Evolutionary conservation across 35 echinoderm and acorn worm species (phyloP), one percentile per base, ranked within the genome.

Genomic region (Patiria miniata): DNA sequence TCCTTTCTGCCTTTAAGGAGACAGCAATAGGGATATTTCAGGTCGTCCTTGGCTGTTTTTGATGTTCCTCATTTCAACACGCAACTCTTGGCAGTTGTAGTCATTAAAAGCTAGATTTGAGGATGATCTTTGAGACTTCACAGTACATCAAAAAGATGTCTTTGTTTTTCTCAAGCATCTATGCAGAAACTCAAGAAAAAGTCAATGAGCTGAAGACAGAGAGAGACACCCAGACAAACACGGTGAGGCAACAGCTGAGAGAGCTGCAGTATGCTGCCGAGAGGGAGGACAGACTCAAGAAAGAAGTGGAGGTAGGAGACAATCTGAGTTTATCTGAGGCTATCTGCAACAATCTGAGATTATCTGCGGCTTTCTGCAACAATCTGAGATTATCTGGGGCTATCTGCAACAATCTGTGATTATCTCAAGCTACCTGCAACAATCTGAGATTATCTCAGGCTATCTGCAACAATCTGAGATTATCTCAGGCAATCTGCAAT

Each of bases 191-290:
- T 39, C 89, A 94, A 68, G 96, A 99, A 38, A 99, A 95, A 68
- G 78, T 99, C 5, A 77, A 78, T 42, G 87, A 90, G 33, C 90
- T 99, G 7, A 61, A 89, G 14, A 92, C 86, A 33, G 96, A 99
- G 83, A 91, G 96, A 86, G 89, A 99, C 69, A 92, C 90, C 0
- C 96, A 99, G 83, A 94, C 92, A 61, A 89, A 99, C 61, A 99
- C 91, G 28, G 93, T 99, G 4, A 88, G 96, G 51, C 81, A 94
- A 52, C 92, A 99, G 57, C 73, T 99, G 16, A 91, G 92, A 47
- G 96, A 99, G 55, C 69, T 99, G 5, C 84, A 99, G 40, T 85
- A 92, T 59, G 82, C 78, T 14, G 87, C 96, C 51, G 92, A 99
- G 79, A 99, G 93, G 87, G 96, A 94, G 30, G 89, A 92, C 52